These are phyloP conservation scores for Macrobrachium rosenbergii DNA, from an alignment of 1,140 invertebrate genomes.

Conservation along the genomic window DNA sequence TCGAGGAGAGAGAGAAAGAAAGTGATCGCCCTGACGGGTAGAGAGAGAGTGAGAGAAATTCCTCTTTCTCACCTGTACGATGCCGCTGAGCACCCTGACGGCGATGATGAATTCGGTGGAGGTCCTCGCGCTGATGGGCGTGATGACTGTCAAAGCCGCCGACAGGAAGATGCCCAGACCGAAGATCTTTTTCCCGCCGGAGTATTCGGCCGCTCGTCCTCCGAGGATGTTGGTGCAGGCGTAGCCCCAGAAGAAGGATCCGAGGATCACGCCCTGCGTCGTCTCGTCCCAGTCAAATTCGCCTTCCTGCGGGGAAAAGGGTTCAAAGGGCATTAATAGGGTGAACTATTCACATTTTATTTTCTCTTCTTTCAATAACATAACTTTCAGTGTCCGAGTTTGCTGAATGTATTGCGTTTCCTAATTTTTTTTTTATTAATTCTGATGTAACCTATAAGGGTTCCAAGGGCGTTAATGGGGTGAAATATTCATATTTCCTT, in stretches of 20 bases:
- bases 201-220: slow-evolving; percentile 81
- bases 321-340: not conserved
- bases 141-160: slow-evolving; percentile 84
- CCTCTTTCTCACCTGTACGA: slow-evolving; percentile 53
- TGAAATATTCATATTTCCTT: too few relatives aligned
- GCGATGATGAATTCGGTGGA: slow-evolving; percentile 51
- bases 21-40: slow-evolving; percentile 46
- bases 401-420: too few relatives aligned
- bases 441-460: too few relatives aligned
- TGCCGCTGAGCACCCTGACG: slow-evolving; percentile 47
- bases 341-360: not conserved
- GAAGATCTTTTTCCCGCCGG: slow-evolving; percentile 88
- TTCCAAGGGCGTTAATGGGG: too few relatives aligned
- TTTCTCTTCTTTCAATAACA: not conserved
- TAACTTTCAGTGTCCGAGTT: not conserved
- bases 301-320: slow-evolving; percentile 39
- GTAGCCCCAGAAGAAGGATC: slow-evolving; percentile 66
- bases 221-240: slow-evolving; percentile 80
- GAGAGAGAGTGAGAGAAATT: slow-evolving; percentile 13
- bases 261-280: slow-evolving; percentile 62
- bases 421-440: too few relatives aligned
- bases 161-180: slow-evolving; percentile 84
- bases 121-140: slow-evolving; percentile 78
- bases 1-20: not conserved
- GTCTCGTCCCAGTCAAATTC: slow-evolving; percentile 64